Conservation (phyloP, 2,113 vertebrate genomes). For the Chionis minor region DNA sequence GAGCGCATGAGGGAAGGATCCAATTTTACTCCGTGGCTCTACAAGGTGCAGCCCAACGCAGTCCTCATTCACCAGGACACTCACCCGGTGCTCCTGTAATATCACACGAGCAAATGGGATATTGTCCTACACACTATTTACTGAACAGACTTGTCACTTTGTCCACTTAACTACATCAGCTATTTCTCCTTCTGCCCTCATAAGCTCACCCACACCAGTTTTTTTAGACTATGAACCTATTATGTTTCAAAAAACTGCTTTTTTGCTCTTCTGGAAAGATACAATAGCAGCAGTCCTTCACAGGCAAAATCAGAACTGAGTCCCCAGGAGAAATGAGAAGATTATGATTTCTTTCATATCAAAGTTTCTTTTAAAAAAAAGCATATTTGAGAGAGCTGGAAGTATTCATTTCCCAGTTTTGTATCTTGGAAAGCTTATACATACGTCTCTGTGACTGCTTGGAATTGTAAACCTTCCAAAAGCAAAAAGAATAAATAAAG, state of each 20-base stretch:
- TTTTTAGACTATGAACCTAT: not conserved
- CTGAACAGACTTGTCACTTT: not conserved
- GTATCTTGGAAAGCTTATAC: not conserved
- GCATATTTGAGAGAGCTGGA: not conserved
- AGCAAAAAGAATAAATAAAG: constrained; percentile 44
- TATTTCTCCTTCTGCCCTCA: not conserved
- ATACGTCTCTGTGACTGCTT: not conserved
- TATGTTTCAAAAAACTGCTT: not conserved
- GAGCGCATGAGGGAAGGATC: not conserved
- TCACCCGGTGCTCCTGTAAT: not conserved
- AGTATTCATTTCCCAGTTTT: not conserved
- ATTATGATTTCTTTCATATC: not conserved
- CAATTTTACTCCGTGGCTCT: not conserved
- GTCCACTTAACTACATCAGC: not conserved
- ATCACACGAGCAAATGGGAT: not conserved
- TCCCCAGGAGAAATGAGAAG: not conserved
- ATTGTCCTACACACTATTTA: not conserved
- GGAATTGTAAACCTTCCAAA: not conserved
- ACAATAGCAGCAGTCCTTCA: not conserved
- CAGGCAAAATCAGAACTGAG: not conserved
- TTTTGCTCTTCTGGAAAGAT: not conserved
- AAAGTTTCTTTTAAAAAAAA: not conserved
- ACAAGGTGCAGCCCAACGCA: not conserved
- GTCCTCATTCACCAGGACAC: not conserved
- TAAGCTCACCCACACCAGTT: not conserved